Evolutionary conservation across 2,888 invertebrate genomes (phyloP).

Genomic region (Agrilus cyanescens): DNA sequence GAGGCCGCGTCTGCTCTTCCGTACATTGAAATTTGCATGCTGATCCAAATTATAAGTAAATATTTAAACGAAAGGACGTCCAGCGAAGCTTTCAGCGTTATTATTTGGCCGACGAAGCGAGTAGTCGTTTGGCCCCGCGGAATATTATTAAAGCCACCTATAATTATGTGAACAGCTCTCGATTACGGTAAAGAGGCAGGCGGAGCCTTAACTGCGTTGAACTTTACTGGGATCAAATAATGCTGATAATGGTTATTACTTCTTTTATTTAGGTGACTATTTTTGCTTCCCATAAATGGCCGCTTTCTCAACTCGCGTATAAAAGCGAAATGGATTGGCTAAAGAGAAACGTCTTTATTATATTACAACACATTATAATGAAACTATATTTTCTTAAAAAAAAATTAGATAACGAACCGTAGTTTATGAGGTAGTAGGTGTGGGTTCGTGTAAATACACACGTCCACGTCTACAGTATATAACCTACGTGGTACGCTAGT

Average conservation of each 20-base stretch:
- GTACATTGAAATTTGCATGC: slow-evolving; percentile 16
- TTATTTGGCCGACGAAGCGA: not conserved
- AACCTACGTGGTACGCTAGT: too few species aligned
- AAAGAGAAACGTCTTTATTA: too few species aligned
- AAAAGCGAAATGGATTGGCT: too few species aligned
- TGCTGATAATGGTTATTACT: slow-evolving; percentile 9
- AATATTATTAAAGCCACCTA: slow-evolving; percentile 19
- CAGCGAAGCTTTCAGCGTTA: not conserved
- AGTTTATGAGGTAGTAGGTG: slow-evolving; percentile 1
- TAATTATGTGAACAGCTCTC: slow-evolving; percentile 19
- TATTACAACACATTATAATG: too few species aligned
- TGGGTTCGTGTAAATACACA: too few species aligned
- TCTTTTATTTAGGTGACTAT: slow-evolving; percentile 9
- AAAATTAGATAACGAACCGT: too few species aligned
- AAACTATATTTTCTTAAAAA: too few species aligned
- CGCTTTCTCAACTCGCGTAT: too few species aligned
- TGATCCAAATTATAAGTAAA: slow-evolving; percentile 15
- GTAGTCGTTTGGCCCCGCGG: slow-evolving; percentile 7
- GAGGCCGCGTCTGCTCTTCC: not conserved
- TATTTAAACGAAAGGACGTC: not conserved
- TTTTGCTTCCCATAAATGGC: too few species aligned
- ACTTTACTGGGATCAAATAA: slow-evolving; percentile 19
- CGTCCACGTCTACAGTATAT: too few species aligned
- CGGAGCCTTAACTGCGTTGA: slow-evolving; percentile 17
- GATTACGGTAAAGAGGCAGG: slow-evolving; percentile 19